These are phyloP conservation scores for Bruchidius siliquastri DNA, from an alignment of 2,888 invertebrate genomes.

Conservation along the genomic window DNA sequence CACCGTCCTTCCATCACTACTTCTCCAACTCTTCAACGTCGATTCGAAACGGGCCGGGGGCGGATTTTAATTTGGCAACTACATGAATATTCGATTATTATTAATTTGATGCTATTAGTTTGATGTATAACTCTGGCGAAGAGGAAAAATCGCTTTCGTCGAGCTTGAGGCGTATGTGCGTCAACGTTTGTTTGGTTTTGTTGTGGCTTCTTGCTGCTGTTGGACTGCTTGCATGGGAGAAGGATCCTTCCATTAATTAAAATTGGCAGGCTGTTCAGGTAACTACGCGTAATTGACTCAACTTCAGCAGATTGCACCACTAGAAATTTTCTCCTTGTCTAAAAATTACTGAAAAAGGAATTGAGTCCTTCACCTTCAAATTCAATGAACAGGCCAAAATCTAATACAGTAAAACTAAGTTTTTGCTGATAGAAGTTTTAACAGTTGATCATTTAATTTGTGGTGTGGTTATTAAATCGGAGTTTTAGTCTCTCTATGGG, in stretches of 20 bases:
- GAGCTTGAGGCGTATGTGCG: not conserved
- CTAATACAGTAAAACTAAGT: no score
- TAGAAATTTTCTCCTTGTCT: no score
- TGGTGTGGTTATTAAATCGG: no score
- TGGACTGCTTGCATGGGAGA: not conserved
- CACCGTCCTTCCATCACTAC: not conserved
- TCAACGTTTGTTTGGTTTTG: not conserved
- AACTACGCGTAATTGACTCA: not conserved
- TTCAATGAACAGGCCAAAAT: no score
- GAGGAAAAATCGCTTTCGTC: not conserved
- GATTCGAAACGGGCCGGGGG: constrained; percentile 26
- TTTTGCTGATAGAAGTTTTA: no score
- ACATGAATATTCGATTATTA: constrained; percentile 42
- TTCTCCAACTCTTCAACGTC: constrained; percentile 1
- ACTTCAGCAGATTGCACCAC: not conserved
- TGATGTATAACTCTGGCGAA: constrained; percentile 27
- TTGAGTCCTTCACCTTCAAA: no score
- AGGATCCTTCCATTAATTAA: not conserved
- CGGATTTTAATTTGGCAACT: constrained; percentile 44
- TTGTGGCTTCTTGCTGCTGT: not conserved
- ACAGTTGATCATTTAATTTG: no score
- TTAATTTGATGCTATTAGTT: constrained; percentile 39
- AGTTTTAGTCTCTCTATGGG: no score
- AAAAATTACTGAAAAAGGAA: no score
- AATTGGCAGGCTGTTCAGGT: not conserved